These are phyloP conservation scores for Linnaemya vulpina DNA, from an alignment of 2,888 invertebrate genomes.

Conservation along the genomic window DNA sequence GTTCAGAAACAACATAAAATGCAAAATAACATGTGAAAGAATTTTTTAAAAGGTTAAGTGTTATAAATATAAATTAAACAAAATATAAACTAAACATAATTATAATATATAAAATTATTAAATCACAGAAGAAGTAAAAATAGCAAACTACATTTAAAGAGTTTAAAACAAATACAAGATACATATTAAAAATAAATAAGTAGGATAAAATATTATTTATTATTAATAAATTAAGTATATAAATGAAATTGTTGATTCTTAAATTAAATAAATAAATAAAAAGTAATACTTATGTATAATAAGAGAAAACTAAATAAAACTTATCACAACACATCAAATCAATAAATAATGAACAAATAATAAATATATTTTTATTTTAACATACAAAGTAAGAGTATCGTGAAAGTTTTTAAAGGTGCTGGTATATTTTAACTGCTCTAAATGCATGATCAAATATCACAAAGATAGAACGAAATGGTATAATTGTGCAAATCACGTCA, in stretches of 20 bases:
- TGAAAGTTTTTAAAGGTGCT: too few relatives aligned
- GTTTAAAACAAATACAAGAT: slow-evolving; percentile 29
- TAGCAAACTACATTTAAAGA: slow-evolving; percentile 27
- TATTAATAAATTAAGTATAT: slow-evolving; percentile 68
- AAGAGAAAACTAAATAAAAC: slow-evolving; percentile 60
- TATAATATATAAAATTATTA: slow-evolving; percentile 46
- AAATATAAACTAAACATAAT: slow-evolving; percentile 53
- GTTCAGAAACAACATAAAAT: slow-evolving; percentile 61
- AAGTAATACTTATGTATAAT: slow-evolving; percentile 38
- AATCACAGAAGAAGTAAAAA: slow-evolving; percentile 32
- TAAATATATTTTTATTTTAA: neutral
- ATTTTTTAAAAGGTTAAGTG: slow-evolving; percentile 70
- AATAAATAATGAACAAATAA: slow-evolving; percentile 40
- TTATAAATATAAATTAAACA: slow-evolving; percentile 60
- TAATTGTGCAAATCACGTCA: too few relatives aligned
- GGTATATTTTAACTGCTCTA: too few relatives aligned
- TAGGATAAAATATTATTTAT: slow-evolving; percentile 71
- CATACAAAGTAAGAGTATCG: neutral
- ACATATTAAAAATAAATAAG: slow-evolving; percentile 56
- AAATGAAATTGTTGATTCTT: slow-evolving; percentile 71
- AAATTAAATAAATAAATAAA: slow-evolving; percentile 57
- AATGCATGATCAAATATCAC: too few relatives aligned
- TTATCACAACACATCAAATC: slow-evolving; percentile 55
- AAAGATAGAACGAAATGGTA: too few relatives aligned
- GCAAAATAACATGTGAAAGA: slow-evolving; percentile 63